Conservation (phyloP, 2,888 invertebrate genomes). For the Entomobrya multifasciata region DNA sequence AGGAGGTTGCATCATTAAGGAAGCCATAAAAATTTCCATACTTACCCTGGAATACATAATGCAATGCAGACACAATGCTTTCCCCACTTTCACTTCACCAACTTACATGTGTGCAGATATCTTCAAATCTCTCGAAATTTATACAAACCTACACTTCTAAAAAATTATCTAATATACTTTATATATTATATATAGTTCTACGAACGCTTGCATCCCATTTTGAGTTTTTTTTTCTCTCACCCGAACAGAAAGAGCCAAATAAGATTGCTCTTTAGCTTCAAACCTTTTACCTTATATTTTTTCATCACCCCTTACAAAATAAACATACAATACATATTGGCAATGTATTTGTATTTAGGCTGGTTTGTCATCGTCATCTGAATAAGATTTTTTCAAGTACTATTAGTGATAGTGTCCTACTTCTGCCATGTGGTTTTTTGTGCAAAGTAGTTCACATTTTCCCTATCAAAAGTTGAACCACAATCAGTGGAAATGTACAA, state of each 20-base stretch:
- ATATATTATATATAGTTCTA: not conserved
- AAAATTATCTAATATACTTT: not conserved
- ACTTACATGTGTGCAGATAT: not conserved
- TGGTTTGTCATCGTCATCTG: too few relatives aligned
- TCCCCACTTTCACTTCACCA: not conserved
- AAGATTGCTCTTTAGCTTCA: too few relatives aligned
- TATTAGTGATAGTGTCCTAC: slow-evolving; percentile 48
- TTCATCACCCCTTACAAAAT: too few relatives aligned
- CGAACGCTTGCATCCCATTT: not conserved
- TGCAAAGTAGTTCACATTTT: slow-evolving; percentile 1
- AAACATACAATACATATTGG: too few relatives aligned
- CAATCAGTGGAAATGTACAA: slow-evolving; percentile 45
- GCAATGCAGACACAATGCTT: slow-evolving; percentile 28
- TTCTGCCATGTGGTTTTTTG: not conserved
- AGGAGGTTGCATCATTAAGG: slow-evolving; percentile 68
- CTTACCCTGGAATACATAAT: slow-evolving; percentile 30
- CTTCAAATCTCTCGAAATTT: not conserved
- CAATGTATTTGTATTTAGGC: not conserved
- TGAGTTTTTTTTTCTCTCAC: not conserved
- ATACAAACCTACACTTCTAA: not conserved
- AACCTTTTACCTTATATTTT: not conserved
- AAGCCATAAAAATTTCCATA: slow-evolving; percentile 73
- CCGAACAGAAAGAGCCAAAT: not conserved
- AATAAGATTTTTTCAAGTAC: not conserved
- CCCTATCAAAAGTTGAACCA: not conserved